A percentile compares a stretch with the other conserved stretches of the same genome.
Evolutionary conservation across 1,140 invertebrate genomes (phyloP).

Genomic region (Drosophila bocqueti): DNA sequence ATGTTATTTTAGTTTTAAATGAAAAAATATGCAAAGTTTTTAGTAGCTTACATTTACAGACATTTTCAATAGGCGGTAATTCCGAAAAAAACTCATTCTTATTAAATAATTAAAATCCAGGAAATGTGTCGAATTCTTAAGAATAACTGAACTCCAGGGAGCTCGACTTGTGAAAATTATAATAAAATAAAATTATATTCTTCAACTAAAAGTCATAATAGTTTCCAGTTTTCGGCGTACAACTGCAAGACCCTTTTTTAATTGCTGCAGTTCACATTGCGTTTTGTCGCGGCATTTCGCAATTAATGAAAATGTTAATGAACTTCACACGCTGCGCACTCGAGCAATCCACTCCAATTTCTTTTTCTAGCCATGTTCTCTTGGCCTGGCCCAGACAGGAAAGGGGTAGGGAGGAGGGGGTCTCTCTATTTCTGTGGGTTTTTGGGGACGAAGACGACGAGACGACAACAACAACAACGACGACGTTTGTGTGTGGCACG

Average conservation of each 20-base stretch:
- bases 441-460: constrained; percentile 19
- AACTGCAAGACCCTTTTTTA: constrained; percentile 50
- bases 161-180: too few species aligned
- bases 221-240: background rate
- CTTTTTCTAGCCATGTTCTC: constrained; percentile 59
- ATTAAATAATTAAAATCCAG: background rate
- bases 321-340: constrained; percentile 81
- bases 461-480: background rate
- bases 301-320: constrained; percentile 84
- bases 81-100: background rate
- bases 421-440: constrained; percentile 44
- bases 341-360: constrained; percentile 58
- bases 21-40: background rate
- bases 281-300: constrained; percentile 73
- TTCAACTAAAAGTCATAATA: background rate
- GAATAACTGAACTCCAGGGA: background rate
- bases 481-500: constrained; percentile 45
- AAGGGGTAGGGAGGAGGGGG: background rate
- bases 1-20: background rate
- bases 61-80: background rate
- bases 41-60: background rate
- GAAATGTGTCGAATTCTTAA: background rate
- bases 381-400: constrained; percentile 42
- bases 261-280: constrained; percentile 67
- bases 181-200: background rate